A percentile compares a stretch with the other conserved stretches of the same genome.
These are phyloP conservation scores for Trileptium ribeirensis DNA, from an alignment of 2,888 invertebrate species.

Conservation along the genomic window DNA sequence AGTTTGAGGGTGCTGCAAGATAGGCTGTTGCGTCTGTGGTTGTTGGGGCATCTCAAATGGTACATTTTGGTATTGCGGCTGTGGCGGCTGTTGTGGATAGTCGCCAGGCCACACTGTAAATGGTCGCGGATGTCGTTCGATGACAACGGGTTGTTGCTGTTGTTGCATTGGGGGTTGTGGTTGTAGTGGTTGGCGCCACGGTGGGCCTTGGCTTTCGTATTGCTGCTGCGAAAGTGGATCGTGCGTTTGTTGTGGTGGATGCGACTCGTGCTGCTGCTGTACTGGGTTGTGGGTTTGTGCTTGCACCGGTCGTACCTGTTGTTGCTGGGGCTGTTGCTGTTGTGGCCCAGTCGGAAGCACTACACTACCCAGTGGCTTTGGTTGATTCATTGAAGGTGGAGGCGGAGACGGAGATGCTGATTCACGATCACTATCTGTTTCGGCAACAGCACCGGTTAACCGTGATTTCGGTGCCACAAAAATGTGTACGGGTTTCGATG, in stretches of 20 bases:
- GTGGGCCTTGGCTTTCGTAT: too few species aligned
- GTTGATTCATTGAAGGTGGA: too few species aligned
- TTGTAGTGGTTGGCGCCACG: background rate
- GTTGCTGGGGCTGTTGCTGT: too few species aligned
- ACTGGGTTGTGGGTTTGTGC: background rate
- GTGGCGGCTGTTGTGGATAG: background rate
- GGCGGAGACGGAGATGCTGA: too few species aligned
- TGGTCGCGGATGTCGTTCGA: background rate
- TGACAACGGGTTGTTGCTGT: background rate
- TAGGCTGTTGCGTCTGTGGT: too few species aligned
- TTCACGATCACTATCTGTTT: too few species aligned
- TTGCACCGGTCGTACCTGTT: background rate
- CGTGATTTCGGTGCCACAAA: background rate
- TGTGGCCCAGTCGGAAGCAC: too few species aligned
- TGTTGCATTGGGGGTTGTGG: background rate
- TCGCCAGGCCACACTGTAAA: background rate
- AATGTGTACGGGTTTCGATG: background rate
- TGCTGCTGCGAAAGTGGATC: background rate
- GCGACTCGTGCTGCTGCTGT: background rate
- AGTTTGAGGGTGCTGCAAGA: too few species aligned
- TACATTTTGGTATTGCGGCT: background rate
- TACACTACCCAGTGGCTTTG: too few species aligned
- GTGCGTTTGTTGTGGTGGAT: background rate
- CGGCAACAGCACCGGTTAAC: background rate
- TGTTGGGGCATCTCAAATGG: too few species aligned